These are phyloP conservation scores for Gymnoscopelus microlampas DNA, from an alignment of 2,797 vertebrate species.

Conservation along the genomic window DNA sequence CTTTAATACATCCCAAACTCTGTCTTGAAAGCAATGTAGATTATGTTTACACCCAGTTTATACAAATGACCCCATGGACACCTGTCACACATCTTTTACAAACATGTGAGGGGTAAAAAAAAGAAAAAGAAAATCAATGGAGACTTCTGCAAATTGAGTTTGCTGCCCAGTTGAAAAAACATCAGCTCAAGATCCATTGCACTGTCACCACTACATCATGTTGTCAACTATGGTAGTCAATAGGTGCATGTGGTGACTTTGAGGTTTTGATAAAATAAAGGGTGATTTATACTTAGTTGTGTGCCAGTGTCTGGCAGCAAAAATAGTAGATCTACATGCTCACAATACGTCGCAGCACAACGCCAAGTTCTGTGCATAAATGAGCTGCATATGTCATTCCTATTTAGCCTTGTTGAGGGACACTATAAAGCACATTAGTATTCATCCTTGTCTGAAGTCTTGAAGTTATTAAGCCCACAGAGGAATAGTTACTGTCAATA, in stretches of 20 bases:
- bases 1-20: neutral
- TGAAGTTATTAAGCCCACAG: slow-evolving; percentile 51
- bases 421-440: slow-evolving; percentile 40
- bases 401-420: slow-evolving; percentile 12
- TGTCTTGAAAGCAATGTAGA: slow-evolving; percentile 1
- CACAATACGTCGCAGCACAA: neutral
- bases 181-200: slow-evolving; percentile 47
- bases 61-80: neutral
- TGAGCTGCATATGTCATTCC: slow-evolving; percentile 16
- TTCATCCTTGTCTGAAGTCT: slow-evolving; percentile 54
- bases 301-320: neutral
- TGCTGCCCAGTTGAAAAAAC: slow-evolving; percentile 59
- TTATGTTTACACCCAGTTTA: neutral
- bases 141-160: slow-evolving; percentile 58
- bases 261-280: slow-evolving; percentile 21
- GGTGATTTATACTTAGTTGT: slow-evolving; percentile 11
- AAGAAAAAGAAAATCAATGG: slow-evolving; percentile 54
- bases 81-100: slow-evolving; percentile 73
- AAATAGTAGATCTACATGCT: neutral
- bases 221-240: slow-evolving; percentile 43
- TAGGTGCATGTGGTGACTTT: slow-evolving; percentile 39
- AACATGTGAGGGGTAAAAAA: slow-evolving; percentile 33
- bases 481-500: slow-evolving; percentile 57
- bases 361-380: slow-evolving; percentile 18
- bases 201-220: slow-evolving; percentile 48